Percentiles rank a stretch among this genome's conserved stretches.
These are phyloP conservation scores for Jacana jacana DNA, from an alignment of 2,113 vertebrate genomes.

Conservation along the genomic window DNA sequence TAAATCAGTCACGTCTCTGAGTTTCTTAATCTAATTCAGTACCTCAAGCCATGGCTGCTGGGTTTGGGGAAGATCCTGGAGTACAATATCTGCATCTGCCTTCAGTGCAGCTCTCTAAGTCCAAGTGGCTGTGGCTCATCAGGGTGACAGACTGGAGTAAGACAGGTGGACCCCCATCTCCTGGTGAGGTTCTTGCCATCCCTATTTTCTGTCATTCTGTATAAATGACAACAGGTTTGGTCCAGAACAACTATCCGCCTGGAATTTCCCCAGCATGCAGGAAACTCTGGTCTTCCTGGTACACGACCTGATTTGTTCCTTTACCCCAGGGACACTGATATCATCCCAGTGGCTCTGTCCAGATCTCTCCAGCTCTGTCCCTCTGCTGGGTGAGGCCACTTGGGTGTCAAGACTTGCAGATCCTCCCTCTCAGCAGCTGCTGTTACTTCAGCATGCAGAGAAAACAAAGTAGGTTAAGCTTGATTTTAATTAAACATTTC, in stretches of 20 bases:
- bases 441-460: background rate
- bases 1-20: background rate
- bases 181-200: background rate
- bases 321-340: background rate
- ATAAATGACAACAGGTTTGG: background rate
- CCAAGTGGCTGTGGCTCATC: background rate
- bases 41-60: background rate
- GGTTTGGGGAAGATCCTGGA: background rate
- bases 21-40: background rate
- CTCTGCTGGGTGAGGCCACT: background rate
- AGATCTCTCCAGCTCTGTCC: background rate
- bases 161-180: background rate
- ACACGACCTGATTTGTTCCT: background rate
- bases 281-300: background rate
- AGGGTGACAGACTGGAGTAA: background rate
- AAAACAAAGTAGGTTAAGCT: conserved; percentile 30
- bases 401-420: background rate
- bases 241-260: accelerated
- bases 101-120: background rate
- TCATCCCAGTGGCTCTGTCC: background rate
- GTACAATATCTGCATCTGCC: background rate
- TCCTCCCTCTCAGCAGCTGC: background rate
- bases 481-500: conserved; percentile 62
- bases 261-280: background rate
- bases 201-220: background rate